A percentile compares a stretch with the other conserved stretches of the same genome.
Evolutionary conservation across 2,797 vertebrate genomes (phyloP).

Genomic region (Borostomias antarcticus): DNA sequence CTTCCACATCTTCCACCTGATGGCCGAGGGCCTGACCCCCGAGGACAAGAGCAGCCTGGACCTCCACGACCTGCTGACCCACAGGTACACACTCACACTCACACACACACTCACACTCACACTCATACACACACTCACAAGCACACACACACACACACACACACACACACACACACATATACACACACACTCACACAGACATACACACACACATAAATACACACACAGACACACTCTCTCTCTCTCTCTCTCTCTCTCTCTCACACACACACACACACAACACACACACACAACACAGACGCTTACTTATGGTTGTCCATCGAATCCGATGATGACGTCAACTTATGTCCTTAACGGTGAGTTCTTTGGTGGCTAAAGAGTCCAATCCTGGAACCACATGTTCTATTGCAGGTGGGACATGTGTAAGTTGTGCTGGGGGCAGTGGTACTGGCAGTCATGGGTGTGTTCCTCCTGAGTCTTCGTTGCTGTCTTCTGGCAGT

Average conservation of each 20-base stretch:
- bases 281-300: neutral
- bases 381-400: too few species aligned
- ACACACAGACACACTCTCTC: neutral
- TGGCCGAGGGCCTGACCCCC: slow-evolving; percentile 87
- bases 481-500: too few species aligned
- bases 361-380: too few species aligned
- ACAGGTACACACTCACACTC: slow-evolving; percentile 75
- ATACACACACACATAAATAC: neutral
- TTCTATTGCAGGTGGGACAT: too few species aligned
- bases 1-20: slow-evolving; percentile 89
- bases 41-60: slow-evolving; percentile 87
- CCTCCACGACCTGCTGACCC: slow-evolving; percentile 81
- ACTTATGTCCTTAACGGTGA: too few species aligned
- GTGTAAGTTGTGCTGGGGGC: too few species aligned
- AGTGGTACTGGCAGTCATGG: too few species aligned
- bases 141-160: slow-evolving; percentile 10
- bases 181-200: neutral
- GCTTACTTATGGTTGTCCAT: too few species aligned
- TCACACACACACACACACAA: neutral
- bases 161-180: neutral
- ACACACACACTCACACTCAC: slow-evolving; percentile 8
- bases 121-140: neutral
- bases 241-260: slow-evolving; percentile 65
- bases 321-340: too few species aligned
- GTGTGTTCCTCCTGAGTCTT: too few species aligned